Conservation (phyloP, 2,113 vertebrate genomes). For the Pristiophorus japonicus region DNA sequence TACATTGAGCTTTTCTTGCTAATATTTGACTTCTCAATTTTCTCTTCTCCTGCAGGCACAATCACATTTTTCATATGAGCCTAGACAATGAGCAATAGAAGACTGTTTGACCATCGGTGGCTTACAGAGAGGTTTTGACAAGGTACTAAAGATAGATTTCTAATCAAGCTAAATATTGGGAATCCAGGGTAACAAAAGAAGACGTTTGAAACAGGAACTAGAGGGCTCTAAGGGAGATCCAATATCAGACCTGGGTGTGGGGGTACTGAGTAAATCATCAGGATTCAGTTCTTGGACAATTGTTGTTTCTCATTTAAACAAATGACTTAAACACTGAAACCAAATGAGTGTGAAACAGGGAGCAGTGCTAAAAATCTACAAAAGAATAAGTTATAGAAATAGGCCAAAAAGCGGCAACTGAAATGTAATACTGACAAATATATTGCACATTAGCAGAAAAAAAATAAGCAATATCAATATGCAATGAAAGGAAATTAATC, state of each 20-base stretch:
- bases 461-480: background rate
- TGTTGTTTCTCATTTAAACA: background rate
- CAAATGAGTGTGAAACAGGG: background rate
- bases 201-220: background rate
- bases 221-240: background rate
- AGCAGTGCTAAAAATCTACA: background rate
- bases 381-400: background rate
- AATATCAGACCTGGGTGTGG: background rate
- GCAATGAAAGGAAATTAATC: background rate
- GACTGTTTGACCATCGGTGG: background rate
- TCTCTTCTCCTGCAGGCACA: background rate
- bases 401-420: background rate
- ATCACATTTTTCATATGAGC: background rate
- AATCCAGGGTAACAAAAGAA: background rate
- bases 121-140: background rate
- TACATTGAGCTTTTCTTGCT: background rate
- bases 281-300: background rate
- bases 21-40: background rate
- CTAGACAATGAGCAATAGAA: background rate
- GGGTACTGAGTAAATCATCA: background rate
- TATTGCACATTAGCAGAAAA: background rate
- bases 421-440: background rate
- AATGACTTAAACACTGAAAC: background rate
- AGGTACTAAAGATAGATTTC: background rate
- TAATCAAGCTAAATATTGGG: background rate